Percentiles rank a stretch among this genome's conserved stretches.
phyloP scores from a whole-genome alignment of 2,888 invertebrate genomes.

The Polymixis flavicincta region DNA sequence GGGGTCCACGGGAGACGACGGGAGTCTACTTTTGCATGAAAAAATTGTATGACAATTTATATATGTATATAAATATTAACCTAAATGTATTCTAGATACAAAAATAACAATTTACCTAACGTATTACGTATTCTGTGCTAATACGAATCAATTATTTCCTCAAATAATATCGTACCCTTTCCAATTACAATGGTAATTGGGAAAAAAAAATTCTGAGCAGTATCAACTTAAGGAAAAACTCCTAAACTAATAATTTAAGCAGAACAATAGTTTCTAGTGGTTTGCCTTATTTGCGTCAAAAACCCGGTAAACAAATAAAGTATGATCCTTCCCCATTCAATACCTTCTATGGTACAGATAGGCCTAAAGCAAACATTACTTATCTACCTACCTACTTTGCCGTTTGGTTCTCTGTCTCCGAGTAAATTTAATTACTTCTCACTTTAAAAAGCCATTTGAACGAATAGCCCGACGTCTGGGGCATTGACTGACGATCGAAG shows the following conservation, averaged over 20 bases:
- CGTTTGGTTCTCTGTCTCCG: background rate
- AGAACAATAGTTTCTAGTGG: background rate
- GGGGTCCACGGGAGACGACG: too few species aligned
- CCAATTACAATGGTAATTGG: background rate
- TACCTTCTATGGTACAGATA: background rate
- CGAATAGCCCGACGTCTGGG: conserved; percentile 5
- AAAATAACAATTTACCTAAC: background rate
- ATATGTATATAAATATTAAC: background rate
- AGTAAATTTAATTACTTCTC: conserved; percentile 18
- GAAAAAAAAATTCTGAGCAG: too few species aligned
- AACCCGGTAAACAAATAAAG: background rate
- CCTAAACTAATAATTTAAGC: too few species aligned
- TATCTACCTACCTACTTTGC: background rate
- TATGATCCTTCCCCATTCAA: background rate
- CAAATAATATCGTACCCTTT: background rate
- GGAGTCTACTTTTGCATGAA: too few species aligned
- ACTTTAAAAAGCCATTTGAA: conserved; percentile 24
- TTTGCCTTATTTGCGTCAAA: background rate
- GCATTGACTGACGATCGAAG: conserved; percentile 31
- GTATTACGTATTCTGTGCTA: too few species aligned
- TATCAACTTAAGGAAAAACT: background rate
- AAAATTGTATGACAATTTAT: too few species aligned
- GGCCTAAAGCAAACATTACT: background rate
- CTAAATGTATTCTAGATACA: background rate
- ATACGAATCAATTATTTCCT: background rate